Percentiles rank a stretch among this genome's conserved stretches.
Evolutionary conservation across 1,140 invertebrate species (phyloP).

Genomic region (Drosophila ercepeae): DNA sequence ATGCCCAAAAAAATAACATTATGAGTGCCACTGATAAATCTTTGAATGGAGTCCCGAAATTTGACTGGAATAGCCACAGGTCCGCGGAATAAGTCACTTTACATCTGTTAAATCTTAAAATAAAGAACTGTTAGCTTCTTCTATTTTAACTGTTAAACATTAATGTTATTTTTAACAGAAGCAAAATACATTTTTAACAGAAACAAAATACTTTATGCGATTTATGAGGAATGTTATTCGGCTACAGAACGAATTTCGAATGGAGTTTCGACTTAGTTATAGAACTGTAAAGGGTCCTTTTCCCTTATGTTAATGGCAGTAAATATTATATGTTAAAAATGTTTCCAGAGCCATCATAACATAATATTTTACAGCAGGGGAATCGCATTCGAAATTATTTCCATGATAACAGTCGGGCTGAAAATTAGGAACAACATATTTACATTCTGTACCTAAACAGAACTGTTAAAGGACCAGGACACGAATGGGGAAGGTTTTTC

Average conservation of each 20-base stretch:
- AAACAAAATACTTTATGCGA: too few relatives aligned
- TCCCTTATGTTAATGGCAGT: neutral
- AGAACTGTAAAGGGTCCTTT: neutral
- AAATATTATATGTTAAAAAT: neutral
- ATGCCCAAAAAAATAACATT: too few relatives aligned
- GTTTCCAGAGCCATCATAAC: neutral
- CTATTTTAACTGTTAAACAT: too few relatives aligned
- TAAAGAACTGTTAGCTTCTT: too few relatives aligned
- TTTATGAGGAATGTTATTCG: too few relatives aligned
- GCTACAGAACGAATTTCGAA: neutral
- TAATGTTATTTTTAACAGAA: too few relatives aligned
- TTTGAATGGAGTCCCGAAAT: too few relatives aligned
- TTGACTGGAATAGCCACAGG: neutral
- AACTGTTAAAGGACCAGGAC: neutral
- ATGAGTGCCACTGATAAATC: too few relatives aligned
- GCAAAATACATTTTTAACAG: too few relatives aligned
- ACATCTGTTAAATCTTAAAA: neutral
- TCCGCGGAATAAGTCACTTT: neutral
- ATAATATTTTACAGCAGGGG: neutral
- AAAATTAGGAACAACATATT: neutral
- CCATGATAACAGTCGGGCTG: neutral
- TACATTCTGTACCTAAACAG: neutral
- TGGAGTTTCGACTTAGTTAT: neutral
- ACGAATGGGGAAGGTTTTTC: neutral
- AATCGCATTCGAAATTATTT: neutral